Evolutionary conservation across 2,113 vertebrate species (phyloP).

Genomic region (Percina caprodes): DNA sequence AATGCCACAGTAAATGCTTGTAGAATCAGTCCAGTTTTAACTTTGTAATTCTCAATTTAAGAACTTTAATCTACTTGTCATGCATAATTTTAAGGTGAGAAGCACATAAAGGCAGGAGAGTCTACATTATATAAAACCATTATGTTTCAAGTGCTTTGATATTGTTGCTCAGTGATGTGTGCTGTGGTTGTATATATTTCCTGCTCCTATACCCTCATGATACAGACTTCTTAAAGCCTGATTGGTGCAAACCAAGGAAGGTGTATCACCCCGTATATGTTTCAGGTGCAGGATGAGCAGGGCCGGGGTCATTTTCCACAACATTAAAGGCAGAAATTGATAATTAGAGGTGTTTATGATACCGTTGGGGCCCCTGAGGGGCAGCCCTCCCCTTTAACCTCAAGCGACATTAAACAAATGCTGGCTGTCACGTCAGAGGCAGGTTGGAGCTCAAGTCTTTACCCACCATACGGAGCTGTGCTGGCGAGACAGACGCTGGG

Average conservation of each 20-base stretch:
- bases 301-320: constrained; percentile 80
- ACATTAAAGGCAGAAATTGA: constrained; percentile 84
- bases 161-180: constrained; percentile 43
- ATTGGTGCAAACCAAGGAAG: constrained; percentile 41
- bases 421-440: constrained; percentile 80
- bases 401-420: constrained; percentile 87
- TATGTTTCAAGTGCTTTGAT: constrained; percentile 20
- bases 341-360: constrained; percentile 86
- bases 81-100: constrained; percentile 41
- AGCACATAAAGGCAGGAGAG: constrained; percentile 40
- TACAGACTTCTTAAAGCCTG: constrained; percentile 9
- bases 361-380: constrained; percentile 69
- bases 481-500: constrained; percentile 78
- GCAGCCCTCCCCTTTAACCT: constrained; percentile 85
- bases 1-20: constrained; percentile 53
- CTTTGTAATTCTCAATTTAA: constrained; percentile 61
- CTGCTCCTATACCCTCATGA: constrained; percentile 7
- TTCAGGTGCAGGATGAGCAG: constrained; percentile 70
- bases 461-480: constrained; percentile 78
- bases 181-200: constrained; percentile 15
- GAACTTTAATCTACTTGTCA: constrained; percentile 50
- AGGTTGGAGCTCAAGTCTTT: constrained; percentile 75
- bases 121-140: constrained; percentile 24
- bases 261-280: constrained; percentile 28
- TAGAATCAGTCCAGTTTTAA: constrained; percentile 52